Percentiles rank a stretch among this genome's conserved stretches.
phyloP scores from a whole-genome alignment of 2,113 vertebrate species.

The Melierax canorus region DNA sequence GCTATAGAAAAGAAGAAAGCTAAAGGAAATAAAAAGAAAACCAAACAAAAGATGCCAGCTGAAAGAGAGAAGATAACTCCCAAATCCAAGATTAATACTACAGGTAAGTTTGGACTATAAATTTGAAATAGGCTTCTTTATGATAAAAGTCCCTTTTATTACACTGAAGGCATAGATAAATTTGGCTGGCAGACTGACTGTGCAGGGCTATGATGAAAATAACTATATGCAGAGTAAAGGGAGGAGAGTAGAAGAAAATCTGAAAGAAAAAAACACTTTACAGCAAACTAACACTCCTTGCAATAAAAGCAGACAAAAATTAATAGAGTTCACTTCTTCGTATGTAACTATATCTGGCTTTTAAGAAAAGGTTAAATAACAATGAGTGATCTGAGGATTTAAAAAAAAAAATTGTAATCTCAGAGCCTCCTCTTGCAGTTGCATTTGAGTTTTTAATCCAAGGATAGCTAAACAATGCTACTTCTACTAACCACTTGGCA shows the following conservation, averaged over 20 bases:
- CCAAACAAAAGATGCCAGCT: neutral
- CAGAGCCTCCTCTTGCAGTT: neutral
- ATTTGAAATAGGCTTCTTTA: neutral
- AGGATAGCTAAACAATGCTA: neutral
- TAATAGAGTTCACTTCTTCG: neutral
- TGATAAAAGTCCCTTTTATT: neutral
- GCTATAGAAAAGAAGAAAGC: constrained; percentile 45
- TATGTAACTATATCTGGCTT: neutral
- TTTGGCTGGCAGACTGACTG: neutral
- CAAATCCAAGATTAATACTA: neutral
- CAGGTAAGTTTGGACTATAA: constrained; percentile 24
- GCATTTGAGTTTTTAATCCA: neutral
- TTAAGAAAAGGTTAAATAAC: neutral
- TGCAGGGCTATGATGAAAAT: neutral
- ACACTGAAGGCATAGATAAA: neutral
- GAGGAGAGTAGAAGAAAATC: neutral
- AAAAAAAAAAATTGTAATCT: neutral
- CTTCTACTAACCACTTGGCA: neutral
- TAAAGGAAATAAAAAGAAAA: constrained; percentile 48
- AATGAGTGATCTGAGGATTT: neutral
- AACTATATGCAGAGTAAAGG: neutral
- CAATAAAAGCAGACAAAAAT: neutral
- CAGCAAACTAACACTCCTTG: neutral
- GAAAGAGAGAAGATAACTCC: constrained; percentile 62
- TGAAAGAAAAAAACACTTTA: neutral